Conservation (phyloP, 1,140 invertebrate species). For the Andrena cerasifolii region DNA sequence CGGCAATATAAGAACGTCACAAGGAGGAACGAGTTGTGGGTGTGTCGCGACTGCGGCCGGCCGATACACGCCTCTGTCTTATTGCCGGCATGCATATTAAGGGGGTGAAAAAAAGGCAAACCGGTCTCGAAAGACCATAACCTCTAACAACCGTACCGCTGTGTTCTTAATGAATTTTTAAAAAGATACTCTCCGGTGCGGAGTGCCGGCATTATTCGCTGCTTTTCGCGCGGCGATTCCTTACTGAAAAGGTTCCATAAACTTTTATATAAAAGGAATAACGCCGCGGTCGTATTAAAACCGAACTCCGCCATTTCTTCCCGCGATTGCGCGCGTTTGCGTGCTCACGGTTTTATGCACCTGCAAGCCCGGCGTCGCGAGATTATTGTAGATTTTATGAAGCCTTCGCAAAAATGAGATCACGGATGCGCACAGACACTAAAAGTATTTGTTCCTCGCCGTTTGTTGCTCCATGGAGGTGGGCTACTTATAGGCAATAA, state of each 20-base stretch:
- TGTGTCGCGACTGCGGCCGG: slow-evolving; percentile 28
- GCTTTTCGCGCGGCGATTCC: background rate
- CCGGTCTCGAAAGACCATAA: slow-evolving; percentile 26
- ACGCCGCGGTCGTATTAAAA: slow-evolving; percentile 10
- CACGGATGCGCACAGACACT: background rate
- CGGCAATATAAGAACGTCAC: background rate
- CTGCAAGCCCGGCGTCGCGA: background rate
- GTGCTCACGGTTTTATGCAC: background rate
- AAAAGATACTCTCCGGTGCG: background rate
- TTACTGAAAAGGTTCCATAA: slow-evolving; percentile 15
- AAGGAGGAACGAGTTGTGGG: slow-evolving; percentile 18
- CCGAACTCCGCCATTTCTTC: background rate
- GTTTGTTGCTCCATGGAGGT: too few species aligned
- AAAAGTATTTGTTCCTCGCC: background rate
- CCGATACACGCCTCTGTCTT: slow-evolving; percentile 13
- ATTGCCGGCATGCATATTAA: slow-evolving; percentile 30
- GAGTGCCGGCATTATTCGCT: background rate
- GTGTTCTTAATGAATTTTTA: slow-evolving; percentile 31
- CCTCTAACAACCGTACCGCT: slow-evolving; percentile 23
- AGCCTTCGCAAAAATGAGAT: background rate
- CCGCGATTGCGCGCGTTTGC: background rate
- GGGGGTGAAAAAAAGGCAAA: slow-evolving; percentile 30
- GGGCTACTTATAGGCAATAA: too few species aligned
- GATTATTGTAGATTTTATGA: slow-evolving; percentile 36
- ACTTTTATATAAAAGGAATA: slow-evolving; percentile 16